Percentiles rank a stretch among this genome's conserved stretches.
Evolutionary conservation across 2,113 vertebrate species (phyloP).

Genomic region (Spea multiplicata): DNA sequence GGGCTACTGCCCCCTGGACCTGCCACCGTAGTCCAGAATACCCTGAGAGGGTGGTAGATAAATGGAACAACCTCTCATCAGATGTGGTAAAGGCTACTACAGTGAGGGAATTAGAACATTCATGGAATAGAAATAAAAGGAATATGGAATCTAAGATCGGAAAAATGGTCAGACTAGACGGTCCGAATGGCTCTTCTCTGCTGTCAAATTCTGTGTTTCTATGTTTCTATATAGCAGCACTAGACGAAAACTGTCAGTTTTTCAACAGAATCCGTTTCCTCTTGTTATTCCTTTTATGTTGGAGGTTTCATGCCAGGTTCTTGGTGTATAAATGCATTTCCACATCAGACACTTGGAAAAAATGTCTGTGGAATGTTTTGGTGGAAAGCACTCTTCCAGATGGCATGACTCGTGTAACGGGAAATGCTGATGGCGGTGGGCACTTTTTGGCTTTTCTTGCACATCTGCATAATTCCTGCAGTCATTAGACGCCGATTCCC

Average conservation of each 20-base stretch:
- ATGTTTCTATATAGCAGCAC: not conserved
- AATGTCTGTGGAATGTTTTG: slow-evolving; percentile 65
- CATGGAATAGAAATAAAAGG: no score
- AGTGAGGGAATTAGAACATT: no score
- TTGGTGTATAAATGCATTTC: slow-evolving; percentile 57
- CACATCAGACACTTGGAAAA: slow-evolving; percentile 65
- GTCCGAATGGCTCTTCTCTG: no score
- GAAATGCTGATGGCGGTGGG: slow-evolving; percentile 59
- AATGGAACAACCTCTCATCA: no score
- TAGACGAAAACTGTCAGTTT: not conserved
- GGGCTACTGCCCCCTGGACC: no score
- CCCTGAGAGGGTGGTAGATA: no score
- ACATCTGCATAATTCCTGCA: slow-evolving; percentile 51
- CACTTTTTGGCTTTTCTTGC: slow-evolving; percentile 54
- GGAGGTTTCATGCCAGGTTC: slow-evolving; percentile 59
- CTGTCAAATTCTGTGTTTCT: no score
- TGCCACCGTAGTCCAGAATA: no score
- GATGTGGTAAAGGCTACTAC: no score
- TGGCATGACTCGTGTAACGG: slow-evolving; percentile 58
- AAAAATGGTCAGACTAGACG: no score
- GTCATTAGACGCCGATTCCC: slow-evolving; percentile 45
- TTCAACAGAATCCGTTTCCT: slow-evolving; percentile 34
- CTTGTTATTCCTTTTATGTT: slow-evolving; percentile 16
- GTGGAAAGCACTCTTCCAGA: slow-evolving; percentile 67
- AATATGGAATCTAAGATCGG: no score